Evolutionary conservation across 1,140 invertebrate species (phyloP).

Genomic region (Amyelois transitella): DNA sequence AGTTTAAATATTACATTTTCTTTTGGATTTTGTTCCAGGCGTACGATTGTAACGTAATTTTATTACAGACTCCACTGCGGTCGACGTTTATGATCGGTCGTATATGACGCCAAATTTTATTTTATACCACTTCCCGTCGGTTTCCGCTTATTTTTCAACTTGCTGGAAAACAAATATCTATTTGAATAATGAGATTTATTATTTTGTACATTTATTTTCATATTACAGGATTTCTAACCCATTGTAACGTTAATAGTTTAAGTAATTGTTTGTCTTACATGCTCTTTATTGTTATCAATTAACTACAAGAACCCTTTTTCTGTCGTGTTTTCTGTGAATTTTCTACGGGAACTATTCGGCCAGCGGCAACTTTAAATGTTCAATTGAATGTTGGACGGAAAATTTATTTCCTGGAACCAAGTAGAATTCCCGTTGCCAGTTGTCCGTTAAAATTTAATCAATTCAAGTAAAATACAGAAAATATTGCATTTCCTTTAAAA

Average conservation of each 20-base stretch:
- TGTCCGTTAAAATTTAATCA: constrained; percentile 6
- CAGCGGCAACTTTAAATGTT: background rate
- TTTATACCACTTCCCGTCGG: background rate
- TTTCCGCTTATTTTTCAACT: constrained; percentile 1
- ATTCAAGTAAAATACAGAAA: background rate
- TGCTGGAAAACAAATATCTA: no score
- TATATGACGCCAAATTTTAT: constrained; percentile 19
- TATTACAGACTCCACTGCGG: constrained; percentile 11
- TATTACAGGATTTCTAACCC: no score
- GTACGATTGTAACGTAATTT: constrained; percentile 10
- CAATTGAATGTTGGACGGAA: background rate
- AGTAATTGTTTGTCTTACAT: no score
- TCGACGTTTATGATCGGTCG: constrained; percentile 1
- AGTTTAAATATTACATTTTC: background rate
- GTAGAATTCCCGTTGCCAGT: background rate
- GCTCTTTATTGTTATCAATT: no score
- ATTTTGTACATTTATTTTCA: no score
- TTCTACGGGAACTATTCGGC: background rate
- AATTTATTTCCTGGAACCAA: constrained; percentile 1
- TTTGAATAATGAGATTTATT: no score
- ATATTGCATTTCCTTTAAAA: background rate
- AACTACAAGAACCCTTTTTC: background rate
- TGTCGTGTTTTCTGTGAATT: background rate
- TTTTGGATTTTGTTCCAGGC: constrained; percentile 1
- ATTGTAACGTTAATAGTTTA: no score